Base-by-base conservation (phyloP, 2,888 invertebrate genomes). In the Hedya salicella region DNA sequence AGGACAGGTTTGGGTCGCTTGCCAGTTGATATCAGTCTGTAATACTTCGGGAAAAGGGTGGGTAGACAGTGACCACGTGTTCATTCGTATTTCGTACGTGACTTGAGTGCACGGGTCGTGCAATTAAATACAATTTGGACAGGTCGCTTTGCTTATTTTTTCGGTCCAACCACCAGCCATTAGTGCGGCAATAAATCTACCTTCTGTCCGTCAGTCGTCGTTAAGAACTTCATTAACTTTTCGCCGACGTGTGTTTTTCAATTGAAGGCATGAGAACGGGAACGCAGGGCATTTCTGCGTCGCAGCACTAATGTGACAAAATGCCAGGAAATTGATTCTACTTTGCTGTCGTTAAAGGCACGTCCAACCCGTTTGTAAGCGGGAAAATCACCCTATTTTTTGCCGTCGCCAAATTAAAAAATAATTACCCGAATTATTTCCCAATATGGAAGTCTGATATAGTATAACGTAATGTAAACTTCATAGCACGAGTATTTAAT, bases 181-280 rank as follows among this genome's bases (percentile, higher is more conserved):
- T 91, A 91, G 78, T 74, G 76, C 54, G 68, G 82, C 75, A 81
- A 91, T 91, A 91, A 91, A 91, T 91, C 89, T 88, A 74, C 70
- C 75, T 74, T 74, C 79, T 79, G 86, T 85, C 78, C 72, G 73
- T 83, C 78, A 77, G 75, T 82, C 79, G 80, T 85, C 81, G 82
- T 87, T 87, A 85, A 88, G 85, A 86, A 87, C 89, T 89, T 89
- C 87, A 91, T 91, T 91, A 90, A 79, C 71, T 83, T 82, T 78
- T 76, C 80, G 75, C 71, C 79, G 83, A 76, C 76, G 75, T 74
- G 73, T 74, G 77, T 85, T 88, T 87, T 89, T 88, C 79, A 83
- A 80, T 81, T 78, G 79, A 75, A 77, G 73, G 73, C 80, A 81
- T 83, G 84, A 79, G 86, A 86, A 84, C 71, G 74, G 69, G 78